Base-by-base conservation (phyloP, 2,888 invertebrate genomes). In the Ceramica pisi region DNA sequence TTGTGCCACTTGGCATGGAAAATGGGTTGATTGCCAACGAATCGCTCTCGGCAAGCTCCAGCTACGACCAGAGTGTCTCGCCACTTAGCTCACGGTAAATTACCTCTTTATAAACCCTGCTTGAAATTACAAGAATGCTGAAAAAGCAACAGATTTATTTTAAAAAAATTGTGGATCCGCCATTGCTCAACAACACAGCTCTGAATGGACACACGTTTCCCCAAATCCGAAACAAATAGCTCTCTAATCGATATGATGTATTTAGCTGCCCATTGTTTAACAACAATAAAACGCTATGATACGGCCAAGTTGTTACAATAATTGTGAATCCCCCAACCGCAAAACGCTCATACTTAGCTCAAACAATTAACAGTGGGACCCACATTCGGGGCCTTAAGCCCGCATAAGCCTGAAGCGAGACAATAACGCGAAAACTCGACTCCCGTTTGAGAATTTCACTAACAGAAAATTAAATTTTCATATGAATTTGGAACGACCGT, bases 31-130 rank as follows among this genome's bases (percentile, higher is more conserved):
- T 99, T 89, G 97, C 97, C 63, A 98, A 98, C 94, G 97, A 97
- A 84, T 98, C 98, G 84, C 98, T 99, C 88, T 97, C 98, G 8
- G 98, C 98, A 72, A 98, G 98, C 90, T 98, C 98, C 67, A 98
- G 98, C 84, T 98, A 98, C 91, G 97, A 97, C 87, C 98, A 98
- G 91, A 98, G 98, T 86, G 98, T 98, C 48, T 98, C 98, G 64
- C 98, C 98, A 46, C 97, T 98, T 87, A 98, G 98, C 91, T 98
- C 98, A 79, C 97, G 98, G 98, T 98, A 95, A 96, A 94, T 53
- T 31, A 57, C 21, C 21, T 19, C 9, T 63, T 61, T 31, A 38
- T 57, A 63, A 35, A 60, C 41, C 14, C 8, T 26, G 51, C 10
- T 26, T 55, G 1, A 46, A 16, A 31, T 14, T 51, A 31, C 10